Percentiles rank a stretch among this genome's conserved stretches.
phyloP scores from a whole-genome alignment of 30 jellyfish, hydroid and myxozoan species.

The Cassiopea andromeda region DNA sequence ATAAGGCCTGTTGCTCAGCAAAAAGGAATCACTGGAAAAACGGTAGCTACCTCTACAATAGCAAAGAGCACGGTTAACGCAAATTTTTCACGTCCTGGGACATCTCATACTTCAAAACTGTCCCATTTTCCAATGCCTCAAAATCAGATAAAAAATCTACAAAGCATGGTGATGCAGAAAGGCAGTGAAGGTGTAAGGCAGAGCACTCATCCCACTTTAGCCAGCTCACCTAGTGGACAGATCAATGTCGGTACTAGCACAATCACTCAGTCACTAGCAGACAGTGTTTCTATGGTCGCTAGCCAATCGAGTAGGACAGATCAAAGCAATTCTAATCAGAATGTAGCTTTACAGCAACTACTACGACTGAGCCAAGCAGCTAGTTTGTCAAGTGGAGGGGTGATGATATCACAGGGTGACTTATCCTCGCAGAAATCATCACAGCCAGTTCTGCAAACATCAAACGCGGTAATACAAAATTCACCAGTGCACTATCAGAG shows the following conservation, averaged over 20 bases:
- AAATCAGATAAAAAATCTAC: slow-evolving; percentile 25
- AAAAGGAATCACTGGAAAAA: slow-evolving; percentile 20
- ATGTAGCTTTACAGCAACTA: slow-evolving; percentile 58
- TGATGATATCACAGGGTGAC: slow-evolving; percentile 5
- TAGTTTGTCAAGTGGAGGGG: slow-evolving; percentile 14
- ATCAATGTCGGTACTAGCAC: neutral
- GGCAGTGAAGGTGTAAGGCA: slow-evolving; percentile 18
- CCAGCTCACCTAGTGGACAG: neutral
- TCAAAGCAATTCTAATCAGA: slow-evolving; percentile 8
- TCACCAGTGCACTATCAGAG: neutral
- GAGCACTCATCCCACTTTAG: neutral
- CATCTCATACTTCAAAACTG: slow-evolving; percentile 21
- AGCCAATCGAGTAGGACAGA: neutral
- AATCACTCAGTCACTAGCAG: slow-evolving; percentile 25
- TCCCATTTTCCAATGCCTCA: slow-evolving; percentile 59
- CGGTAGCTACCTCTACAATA: neutral
- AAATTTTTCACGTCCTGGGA: neutral
- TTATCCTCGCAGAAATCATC: slow-evolving; percentile 6
- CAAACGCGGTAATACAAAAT: neutral
- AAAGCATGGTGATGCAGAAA: slow-evolving; percentile 37
- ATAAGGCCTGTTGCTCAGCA: slow-evolving; percentile 69
- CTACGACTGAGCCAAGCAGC: slow-evolving; percentile 68
- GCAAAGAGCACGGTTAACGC: slow-evolving; percentile 21
- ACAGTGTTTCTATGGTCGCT: slow-evolving; percentile 4
- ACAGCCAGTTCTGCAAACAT: slow-evolving; percentile 7